A percentile compares a stretch with the other conserved stretches of the same genome.
phyloP scores from a whole-genome alignment of 1,140 invertebrate genomes.

The Pseudomyrmex cubaensis region DNA sequence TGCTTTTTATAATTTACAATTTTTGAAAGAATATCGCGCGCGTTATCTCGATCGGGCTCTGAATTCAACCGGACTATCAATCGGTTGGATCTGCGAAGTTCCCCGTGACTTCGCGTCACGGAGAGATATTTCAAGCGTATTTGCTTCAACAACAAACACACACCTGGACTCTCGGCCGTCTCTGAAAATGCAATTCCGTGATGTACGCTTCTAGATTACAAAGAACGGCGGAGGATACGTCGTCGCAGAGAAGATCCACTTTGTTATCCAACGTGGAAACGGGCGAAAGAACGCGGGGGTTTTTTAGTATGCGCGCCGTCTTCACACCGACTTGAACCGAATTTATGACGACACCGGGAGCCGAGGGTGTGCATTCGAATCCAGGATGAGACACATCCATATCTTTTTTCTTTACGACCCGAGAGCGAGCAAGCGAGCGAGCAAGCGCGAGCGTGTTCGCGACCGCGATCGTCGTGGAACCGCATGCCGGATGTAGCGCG shows the following conservation, averaged over 20 bases:
- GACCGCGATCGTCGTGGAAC: slow-evolving; percentile 57
- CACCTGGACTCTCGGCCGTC: not conserved
- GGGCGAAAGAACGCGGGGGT: slow-evolving; percentile 30
- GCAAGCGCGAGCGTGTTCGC: not conserved
- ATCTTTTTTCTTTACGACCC: slow-evolving; percentile 78
- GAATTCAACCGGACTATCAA: not conserved
- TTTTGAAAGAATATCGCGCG: no score
- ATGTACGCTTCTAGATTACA: slow-evolving; percentile 73
- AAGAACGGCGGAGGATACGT: slow-evolving; percentile 44
- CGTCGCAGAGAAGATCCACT: slow-evolving; percentile 70
- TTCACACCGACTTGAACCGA: slow-evolving; percentile 78
- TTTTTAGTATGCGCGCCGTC: slow-evolving; percentile 79
- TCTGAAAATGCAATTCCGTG: slow-evolving; percentile 65
- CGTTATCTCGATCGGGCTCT: not conserved
- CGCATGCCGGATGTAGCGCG: slow-evolving; percentile 71
- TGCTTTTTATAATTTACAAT: not conserved
- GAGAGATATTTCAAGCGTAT: slow-evolving; percentile 11
- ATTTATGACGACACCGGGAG: slow-evolving; percentile 82
- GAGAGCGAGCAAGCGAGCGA: no score
- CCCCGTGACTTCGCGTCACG: not conserved
- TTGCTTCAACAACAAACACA: not conserved
- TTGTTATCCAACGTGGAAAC: slow-evolving; percentile 80
- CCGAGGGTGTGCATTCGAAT: slow-evolving; percentile 79
- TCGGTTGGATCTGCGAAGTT: not conserved
- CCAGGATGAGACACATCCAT: slow-evolving; percentile 79